These are phyloP conservation scores for Microctenopoma lineatum DNA, from an alignment of 2,797 vertebrate genomes.

Conservation along the genomic window DNA sequence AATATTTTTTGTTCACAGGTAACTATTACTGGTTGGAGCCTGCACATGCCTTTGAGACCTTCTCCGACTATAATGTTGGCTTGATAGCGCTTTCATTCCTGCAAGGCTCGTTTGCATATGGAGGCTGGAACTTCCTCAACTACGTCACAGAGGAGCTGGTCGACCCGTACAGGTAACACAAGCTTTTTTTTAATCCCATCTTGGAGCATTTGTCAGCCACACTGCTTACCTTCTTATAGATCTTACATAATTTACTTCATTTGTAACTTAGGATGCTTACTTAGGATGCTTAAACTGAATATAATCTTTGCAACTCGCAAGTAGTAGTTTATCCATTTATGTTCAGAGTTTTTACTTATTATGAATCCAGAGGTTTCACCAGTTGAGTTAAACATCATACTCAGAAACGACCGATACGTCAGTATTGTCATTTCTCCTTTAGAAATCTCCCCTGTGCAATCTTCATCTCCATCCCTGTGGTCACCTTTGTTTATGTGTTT, in stretches of 20 bases:
- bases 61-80: constrained; percentile 83
- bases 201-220: not conserved
- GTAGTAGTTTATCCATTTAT: not conserved
- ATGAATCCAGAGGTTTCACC: not conserved
- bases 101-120: constrained; percentile 90
- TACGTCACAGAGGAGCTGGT: constrained; percentile 90
- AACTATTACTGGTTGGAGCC: constrained; percentile 89
- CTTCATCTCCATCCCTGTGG: constrained; percentile 90
- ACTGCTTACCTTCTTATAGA: not conserved
- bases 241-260: not conserved
- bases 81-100: constrained; percentile 86
- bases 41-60: constrained; percentile 84
- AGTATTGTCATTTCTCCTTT: constrained; percentile 25
- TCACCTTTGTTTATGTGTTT: constrained; percentile 89
- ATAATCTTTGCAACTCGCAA: too few relatives aligned
- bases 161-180: constrained; percentile 84
- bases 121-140: constrained; percentile 91
- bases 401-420: too few relatives aligned
- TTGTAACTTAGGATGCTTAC: too few relatives aligned
- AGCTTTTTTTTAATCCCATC: too few relatives aligned
- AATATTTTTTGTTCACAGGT: constrained; percentile 67
- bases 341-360: not conserved
- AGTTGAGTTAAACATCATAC: not conserved
- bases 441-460: constrained; percentile 90
- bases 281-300: too few relatives aligned